Base-by-base conservation (phyloP, 2,888 invertebrate species). In the Tiliacea aurago region DNA sequence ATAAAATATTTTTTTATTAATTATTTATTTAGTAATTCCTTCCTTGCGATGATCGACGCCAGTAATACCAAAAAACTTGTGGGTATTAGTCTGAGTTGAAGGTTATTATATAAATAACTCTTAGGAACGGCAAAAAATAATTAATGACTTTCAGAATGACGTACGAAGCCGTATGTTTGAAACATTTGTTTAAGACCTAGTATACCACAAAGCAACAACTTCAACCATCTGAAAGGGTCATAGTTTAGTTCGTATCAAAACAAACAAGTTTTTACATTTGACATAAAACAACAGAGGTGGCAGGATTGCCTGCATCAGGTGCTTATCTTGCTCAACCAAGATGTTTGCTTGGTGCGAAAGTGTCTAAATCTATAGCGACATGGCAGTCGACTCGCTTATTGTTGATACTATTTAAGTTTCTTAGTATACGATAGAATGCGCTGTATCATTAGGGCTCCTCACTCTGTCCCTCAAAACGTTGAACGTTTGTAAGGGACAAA, bases 361-460 rank as follows among this genome's bases (percentile, higher is more conserved):
- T 28, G 43, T 59, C 71, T 64, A 47, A 84, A 65, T 73, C 72
- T 66, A 76, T 53, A 77, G 55, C 68, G 15, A 33, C 15, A 49
- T 23, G 66, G 62, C 72, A 58, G 67, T 56, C 76, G 70, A 13
- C 33, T 56, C 53, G 70, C 70, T 64, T 67, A 43, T 63, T 74
- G 68, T 80, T 70, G 43, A 66, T 63, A 72, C 47, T 81, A 43
- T 73, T 77, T 73, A 37, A 67, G 66, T 71, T 70, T 4, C 20
- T 63, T 81, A 67, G 47, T 81, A 55, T 70, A 49, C 6, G 68
- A 68, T 66, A 68, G 41, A 65, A 53, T 13, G 66, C 55, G 56
- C 62, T 81, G 65, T 65, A 58, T 68, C n/a, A 68, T 37, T 55
- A 47, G 41, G 85, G 15, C 83, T 83, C 78, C 83, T 73, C 85